Evolutionary conservation across 2,888 invertebrate species (phyloP).

Genomic region (Lordiphosa andalusiaca): DNA sequence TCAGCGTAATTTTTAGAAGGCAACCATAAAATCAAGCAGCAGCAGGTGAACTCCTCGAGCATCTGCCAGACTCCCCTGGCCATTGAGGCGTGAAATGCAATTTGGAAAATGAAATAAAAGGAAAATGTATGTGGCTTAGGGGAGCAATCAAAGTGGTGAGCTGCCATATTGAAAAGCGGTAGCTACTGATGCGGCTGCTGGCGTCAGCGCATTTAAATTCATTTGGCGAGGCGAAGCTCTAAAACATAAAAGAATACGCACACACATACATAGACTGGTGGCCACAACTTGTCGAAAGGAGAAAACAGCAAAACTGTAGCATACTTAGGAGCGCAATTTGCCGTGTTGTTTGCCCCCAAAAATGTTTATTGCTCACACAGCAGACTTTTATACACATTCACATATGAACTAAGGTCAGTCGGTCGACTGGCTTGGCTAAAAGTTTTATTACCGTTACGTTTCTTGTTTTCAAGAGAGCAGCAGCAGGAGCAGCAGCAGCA

Average conservation of each 20-base stretch:
- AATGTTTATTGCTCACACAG: conserved; percentile 56
- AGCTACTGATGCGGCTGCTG: conserved; percentile 11
- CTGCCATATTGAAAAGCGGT: conserved; percentile 30
- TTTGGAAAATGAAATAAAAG: conserved; percentile 48
- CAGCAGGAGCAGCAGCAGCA: no score
- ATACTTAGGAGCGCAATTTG: conserved; percentile 64
- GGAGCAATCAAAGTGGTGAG: conserved; percentile 65
- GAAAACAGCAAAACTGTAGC: conserved; percentile 51
- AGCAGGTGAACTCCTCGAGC: conserved; percentile 25
- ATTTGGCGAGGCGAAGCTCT: conserved; percentile 53
- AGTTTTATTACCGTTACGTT: conserved; percentile 69
- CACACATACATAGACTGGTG: conserved; percentile 4
- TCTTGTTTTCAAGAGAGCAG: conserved; percentile 14
- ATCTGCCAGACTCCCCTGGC: conserved; percentile 11
- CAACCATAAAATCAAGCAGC: conserved; percentile 41
- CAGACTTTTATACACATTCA: conserved; percentile 11
- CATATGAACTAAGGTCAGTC: conserved; percentile 58
- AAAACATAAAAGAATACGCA: conserved; percentile 33
- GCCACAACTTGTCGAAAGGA: conserved; percentile 3
- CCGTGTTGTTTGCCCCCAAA: conserved; percentile 49
- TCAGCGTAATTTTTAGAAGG: conserved; percentile 42
- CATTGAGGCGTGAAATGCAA: conserved; percentile 48
- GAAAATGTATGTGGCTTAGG: conserved; percentile 65
- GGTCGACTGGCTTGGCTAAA: conserved; percentile 49
- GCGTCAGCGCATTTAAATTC: conserved; percentile 72